These are phyloP conservation scores for Euglossa dilemma DNA, from an alignment of 1,140 invertebrate species.

Conservation along the genomic window DNA sequence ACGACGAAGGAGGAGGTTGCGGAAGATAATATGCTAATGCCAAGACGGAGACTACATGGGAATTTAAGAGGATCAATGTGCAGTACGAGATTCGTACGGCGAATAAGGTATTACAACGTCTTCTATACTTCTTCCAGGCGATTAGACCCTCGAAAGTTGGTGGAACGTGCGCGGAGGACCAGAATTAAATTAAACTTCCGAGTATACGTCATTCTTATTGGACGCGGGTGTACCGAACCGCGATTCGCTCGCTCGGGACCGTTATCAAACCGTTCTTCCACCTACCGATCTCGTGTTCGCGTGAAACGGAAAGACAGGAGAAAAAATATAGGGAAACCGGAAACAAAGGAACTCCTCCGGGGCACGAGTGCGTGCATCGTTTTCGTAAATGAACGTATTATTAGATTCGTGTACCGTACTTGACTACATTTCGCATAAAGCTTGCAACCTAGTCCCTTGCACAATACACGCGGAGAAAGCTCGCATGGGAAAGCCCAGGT, in stretches of 20 bases:
- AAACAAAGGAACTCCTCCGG: background rate
- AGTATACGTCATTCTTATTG: constrained; percentile 56
- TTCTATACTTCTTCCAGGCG: constrained; percentile 68
- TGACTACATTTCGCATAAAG: constrained; percentile 74
- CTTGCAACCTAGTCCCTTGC: constrained; percentile 61
- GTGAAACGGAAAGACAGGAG: no score
- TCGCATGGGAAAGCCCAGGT: constrained; percentile 80
- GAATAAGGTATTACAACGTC: constrained; percentile 69
- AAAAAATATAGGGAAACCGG: background rate
- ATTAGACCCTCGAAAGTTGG: constrained; percentile 66
- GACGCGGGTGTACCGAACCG: constrained; percentile 10
- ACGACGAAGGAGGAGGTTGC: constrained; percentile 52
- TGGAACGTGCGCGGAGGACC: constrained; percentile 28
- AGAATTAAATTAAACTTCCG: constrained; percentile 62
- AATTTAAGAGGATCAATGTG: constrained; percentile 80
- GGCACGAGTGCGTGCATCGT: constrained; percentile 18
- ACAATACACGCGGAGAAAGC: constrained; percentile 64
- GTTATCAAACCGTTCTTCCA: background rate
- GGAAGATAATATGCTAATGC: constrained; percentile 82
- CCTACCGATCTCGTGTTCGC: no score
- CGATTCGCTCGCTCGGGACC: background rate
- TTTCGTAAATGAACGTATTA: constrained; percentile 74
- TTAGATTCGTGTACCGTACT: constrained; percentile 67
- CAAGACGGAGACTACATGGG: constrained; percentile 73
- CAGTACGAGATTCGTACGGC: constrained; percentile 68